Evolutionary conservation across 1,140 invertebrate species (phyloP), one percentile per base, ranked within the genome.

Genomic region (Zaprionus vittiger): DNA sequence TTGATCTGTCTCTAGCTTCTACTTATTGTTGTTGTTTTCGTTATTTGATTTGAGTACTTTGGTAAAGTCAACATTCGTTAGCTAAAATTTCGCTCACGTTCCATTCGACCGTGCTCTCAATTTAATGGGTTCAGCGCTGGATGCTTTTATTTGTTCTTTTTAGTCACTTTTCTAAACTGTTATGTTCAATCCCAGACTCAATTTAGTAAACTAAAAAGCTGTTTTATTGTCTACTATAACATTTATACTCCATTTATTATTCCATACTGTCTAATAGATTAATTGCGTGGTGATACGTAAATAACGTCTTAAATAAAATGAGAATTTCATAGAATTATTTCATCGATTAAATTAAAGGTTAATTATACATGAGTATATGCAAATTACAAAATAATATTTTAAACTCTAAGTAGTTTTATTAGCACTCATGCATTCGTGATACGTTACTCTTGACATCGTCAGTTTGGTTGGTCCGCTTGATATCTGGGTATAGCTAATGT

Each of bases 41-140:
- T 47, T 47, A 89, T 87, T 89, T 89, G 81, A 89, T 89, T 89
- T 87, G 83, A 89, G 83, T 87, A 77, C 84, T 89, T 89, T 89
- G 84, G 63, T 57, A 80, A 80, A 89, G 84, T 87, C 83, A 87
- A 89, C 83, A 87, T 87, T 87, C 84, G 83, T 87, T 87, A 87
- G 83, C 78, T 77, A 75, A 87, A 87, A 83, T 83, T 87, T 87
- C 73, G 64, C 84, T 87, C 84, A 87, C 80, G 83, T 87, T 83
- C 83, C 65, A 80, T 87, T 87, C 73, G 70, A 89, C 55, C 73
- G 70, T 80, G 63, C 73, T 87, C 83, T 86, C 83, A 57, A 83
- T 87, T 89, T 89, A 77, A 87, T 83, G 84, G 80, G 80, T 74
- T 85, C 57, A 69, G 66, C 69, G 66, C 57, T 67, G 52, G 28